These are phyloP conservation scores for Drosophila neocordata DNA, from an alignment of 1,140 invertebrate genomes.

Conservation along the genomic window DNA sequence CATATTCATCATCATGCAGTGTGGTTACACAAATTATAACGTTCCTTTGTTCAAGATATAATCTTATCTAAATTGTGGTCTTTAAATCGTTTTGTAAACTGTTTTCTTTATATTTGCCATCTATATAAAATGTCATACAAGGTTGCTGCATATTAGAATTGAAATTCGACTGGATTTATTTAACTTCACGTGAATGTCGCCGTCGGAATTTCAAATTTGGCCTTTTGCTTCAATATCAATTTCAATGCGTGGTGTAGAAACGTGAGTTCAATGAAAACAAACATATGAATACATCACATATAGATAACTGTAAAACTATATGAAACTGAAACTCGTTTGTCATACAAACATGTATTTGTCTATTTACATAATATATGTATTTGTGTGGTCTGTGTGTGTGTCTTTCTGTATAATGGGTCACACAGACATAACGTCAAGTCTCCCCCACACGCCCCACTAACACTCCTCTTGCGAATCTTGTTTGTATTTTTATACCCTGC, in stretches of 20 bases:
- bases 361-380: background rate
- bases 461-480: background rate
- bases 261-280: background rate
- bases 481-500: background rate
- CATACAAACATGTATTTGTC: background rate
- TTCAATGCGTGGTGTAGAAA: slow-evolving; percentile 3
- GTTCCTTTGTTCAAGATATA: slow-evolving; percentile 16
- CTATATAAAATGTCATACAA: background rate
- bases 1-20: slow-evolving; percentile 22
- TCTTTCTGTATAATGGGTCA: background rate
- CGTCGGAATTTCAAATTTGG: background rate
- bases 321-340: background rate
- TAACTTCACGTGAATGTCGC: background rate
- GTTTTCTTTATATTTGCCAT: background rate
- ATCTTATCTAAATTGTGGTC: slow-evolving; percentile 6
- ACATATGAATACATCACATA: background rate
- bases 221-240: background rate
- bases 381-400: background rate
- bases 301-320: background rate
- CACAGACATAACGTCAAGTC: slow-evolving; percentile 8
- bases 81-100: slow-evolving; percentile 1
- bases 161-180: background rate
- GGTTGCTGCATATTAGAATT: background rate
- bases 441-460: background rate
- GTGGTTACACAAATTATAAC: slow-evolving; percentile 27